phyloP scores from a whole-genome alignment of 2,888 invertebrate genomes.

The Pecten maximus region DNA sequence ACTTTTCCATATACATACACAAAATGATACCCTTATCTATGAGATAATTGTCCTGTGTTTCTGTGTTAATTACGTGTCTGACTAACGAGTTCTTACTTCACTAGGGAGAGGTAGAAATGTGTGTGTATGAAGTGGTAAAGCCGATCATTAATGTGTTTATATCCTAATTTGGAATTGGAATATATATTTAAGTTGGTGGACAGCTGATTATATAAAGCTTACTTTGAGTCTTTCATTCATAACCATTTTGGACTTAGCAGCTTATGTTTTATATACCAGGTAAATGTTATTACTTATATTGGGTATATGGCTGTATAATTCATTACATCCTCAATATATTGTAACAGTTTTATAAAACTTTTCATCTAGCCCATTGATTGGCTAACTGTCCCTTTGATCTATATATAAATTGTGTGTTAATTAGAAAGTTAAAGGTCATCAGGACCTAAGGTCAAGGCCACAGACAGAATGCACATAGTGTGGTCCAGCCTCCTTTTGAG shows the following conservation, averaged over 20 bases:
- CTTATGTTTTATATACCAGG: neutral
- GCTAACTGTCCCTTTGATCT: no score
- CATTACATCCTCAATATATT: neutral
- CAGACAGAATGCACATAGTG: neutral
- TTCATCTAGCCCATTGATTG: no score
- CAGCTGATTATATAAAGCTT: neutral
- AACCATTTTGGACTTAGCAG: neutral
- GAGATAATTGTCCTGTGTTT: neutral
- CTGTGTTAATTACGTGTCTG: neutral
- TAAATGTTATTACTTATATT: neutral
- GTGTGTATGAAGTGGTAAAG: neutral
- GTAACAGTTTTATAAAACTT: no score
- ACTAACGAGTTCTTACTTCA: constrained; percentile 21
- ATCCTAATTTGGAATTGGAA: neutral
- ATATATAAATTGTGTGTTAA: no score
- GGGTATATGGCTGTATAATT: neutral
- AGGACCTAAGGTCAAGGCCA: neutral
- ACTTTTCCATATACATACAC: neutral
- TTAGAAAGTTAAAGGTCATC: neutral
- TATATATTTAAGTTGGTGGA: neutral
- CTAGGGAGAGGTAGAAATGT: neutral
- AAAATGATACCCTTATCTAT: neutral
- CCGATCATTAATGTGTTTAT: neutral
- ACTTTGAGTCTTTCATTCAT: neutral
- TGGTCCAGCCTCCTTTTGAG: neutral